phyloP scores from a whole-genome alignment of 30 jellyfish, hydroid and myxozoan genomes.

The Cassiopea andromeda region DNA sequence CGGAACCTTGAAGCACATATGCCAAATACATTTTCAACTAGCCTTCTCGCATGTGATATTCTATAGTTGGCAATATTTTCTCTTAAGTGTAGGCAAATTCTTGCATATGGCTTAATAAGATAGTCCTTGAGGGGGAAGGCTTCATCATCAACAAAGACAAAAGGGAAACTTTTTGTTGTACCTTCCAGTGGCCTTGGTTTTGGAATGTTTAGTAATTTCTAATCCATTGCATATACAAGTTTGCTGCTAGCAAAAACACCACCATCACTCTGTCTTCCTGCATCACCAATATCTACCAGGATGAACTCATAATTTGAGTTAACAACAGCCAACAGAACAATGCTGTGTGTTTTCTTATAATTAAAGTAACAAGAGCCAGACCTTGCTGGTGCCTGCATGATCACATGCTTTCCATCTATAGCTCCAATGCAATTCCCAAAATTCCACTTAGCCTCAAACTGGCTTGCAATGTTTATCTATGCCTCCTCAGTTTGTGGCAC shows the following conservation, averaged over 20 bases:
- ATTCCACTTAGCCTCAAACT: slow-evolving; percentile 17
- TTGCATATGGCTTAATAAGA: slow-evolving; percentile 55
- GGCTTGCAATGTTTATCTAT: slow-evolving; percentile 18
- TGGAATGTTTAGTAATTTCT: not conserved
- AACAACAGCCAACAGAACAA: slow-evolving; percentile 38
- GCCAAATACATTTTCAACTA: slow-evolving; percentile 65
- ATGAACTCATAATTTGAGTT: slow-evolving; percentile 23
- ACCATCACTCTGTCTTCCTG: slow-evolving; percentile 65
- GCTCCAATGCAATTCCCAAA: slow-evolving; percentile 55
- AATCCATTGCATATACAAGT: slow-evolving; percentile 47
- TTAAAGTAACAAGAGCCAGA: slow-evolving; percentile 47
- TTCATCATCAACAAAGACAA: slow-evolving; percentile 62
- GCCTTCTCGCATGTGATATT: slow-evolving; percentile 47
- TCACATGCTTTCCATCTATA: slow-evolving; percentile 57
- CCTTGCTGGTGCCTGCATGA: slow-evolving; percentile 61
- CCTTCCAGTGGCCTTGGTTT: slow-evolving; percentile 3
- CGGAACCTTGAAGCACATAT: slow-evolving; percentile 61
- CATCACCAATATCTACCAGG: slow-evolving; percentile 35
- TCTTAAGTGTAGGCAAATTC: not conserved
- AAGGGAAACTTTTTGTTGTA: slow-evolving; percentile 24
- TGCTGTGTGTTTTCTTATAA: slow-evolving; percentile 43
- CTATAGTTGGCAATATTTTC: slow-evolving; percentile 40
- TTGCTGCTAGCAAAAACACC: slow-evolving; percentile 48
- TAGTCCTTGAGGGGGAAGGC: slow-evolving; percentile 46
- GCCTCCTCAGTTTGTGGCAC: slow-evolving; percentile 21